Conservation (phyloP, 2,888 invertebrate species). For the Tineola bisselliella region DNA sequence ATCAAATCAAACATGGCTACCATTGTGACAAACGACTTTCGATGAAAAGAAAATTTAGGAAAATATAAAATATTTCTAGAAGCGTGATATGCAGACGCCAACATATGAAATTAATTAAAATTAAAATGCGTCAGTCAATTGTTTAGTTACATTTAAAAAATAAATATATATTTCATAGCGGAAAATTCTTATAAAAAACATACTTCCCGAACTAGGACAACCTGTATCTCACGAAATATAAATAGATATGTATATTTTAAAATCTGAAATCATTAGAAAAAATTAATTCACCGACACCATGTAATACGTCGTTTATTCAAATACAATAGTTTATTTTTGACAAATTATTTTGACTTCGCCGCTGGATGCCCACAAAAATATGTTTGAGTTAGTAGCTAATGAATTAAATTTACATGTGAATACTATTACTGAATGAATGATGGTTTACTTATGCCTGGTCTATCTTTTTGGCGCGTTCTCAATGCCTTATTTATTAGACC, state of each 20-base stretch:
- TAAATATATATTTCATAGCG: too few relatives aligned
- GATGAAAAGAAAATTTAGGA: too few relatives aligned
- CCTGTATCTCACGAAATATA: too few relatives aligned
- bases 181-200: too few relatives aligned
- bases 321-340: slow-evolving; percentile 15
- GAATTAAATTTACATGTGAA: slow-evolving; percentile 53
- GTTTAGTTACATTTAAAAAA: too few relatives aligned
- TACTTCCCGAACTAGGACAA: too few relatives aligned
- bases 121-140: too few relatives aligned
- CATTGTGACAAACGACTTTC: too few relatives aligned
- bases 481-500: background rate
- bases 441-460: slow-evolving; percentile 33
- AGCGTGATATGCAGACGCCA: too few relatives aligned
- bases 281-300: background rate
- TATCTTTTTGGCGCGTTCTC: slow-evolving; percentile 13
- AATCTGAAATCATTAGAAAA: background rate
- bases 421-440: slow-evolving; percentile 49
- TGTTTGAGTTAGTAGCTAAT: slow-evolving; percentile 46
- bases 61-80: too few relatives aligned
- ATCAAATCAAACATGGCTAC: too few relatives aligned
- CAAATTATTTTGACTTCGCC: slow-evolving; percentile 21
- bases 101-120: too few relatives aligned
- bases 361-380: slow-evolving; percentile 18
- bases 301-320: slow-evolving; percentile 13
- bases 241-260: background rate